Conservation (phyloP, 64 coral and sea anemone genomes). For the Catalaphyllia jardinei region DNA sequence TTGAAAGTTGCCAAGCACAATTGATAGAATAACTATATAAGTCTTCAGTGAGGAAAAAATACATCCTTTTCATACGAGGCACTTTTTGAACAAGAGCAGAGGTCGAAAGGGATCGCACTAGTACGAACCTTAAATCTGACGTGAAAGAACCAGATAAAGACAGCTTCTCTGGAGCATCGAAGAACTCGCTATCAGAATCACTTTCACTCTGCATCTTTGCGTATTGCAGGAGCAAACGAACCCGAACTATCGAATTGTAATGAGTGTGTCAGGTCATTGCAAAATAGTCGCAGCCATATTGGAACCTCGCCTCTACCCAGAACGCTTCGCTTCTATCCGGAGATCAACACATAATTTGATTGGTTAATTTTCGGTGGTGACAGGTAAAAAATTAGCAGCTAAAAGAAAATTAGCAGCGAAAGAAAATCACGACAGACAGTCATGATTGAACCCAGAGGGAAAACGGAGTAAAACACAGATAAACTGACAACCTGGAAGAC, state of each 20-base stretch:
- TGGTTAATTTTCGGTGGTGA: not conserved
- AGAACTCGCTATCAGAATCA: constrained; percentile 91
- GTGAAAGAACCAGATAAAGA: constrained; percentile 1
- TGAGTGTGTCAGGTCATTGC: not conserved
- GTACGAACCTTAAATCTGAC: not conserved
- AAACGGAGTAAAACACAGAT: not conserved
- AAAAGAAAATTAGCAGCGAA: no score
- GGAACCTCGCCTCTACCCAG: constrained; percentile 42
- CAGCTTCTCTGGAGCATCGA: constrained; percentile 82
- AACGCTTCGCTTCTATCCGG: not conserved
- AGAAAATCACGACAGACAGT: not conserved
- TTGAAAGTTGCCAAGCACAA: not conserved
- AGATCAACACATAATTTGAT: constrained; percentile 8
- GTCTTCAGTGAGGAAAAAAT: not conserved
- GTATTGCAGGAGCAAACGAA: not conserved
- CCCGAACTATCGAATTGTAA: not conserved
- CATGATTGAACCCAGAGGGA: not conserved
- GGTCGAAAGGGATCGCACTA: not conserved
- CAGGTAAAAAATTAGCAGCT: not conserved
- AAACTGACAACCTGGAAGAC: not conserved
- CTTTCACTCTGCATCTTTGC: constrained; percentile 79
- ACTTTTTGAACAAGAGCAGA: not conserved
- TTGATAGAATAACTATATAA: not conserved
- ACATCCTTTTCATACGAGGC: not conserved
- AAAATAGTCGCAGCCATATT: constrained; percentile 20